Conservation (phyloP, 2,113 vertebrate species). For the Ammodytes marinus region DNA sequence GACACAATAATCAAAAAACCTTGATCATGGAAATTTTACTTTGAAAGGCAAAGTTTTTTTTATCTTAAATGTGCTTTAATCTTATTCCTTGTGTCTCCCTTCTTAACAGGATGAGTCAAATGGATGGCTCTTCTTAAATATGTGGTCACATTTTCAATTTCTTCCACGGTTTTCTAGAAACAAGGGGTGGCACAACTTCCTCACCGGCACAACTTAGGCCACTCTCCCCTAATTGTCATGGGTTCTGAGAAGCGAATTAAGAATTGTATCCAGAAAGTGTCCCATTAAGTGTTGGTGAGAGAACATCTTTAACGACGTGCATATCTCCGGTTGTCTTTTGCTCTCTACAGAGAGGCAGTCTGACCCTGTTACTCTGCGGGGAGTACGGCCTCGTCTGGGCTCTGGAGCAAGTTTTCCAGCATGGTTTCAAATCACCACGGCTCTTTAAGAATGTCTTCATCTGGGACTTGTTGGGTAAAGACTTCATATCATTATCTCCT, state of each 20-base stretch:
- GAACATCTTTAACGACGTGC: neutral
- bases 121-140: no score
- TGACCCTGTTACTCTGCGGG: slow-evolving; percentile 95
- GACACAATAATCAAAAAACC: no score
- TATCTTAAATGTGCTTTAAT: no score
- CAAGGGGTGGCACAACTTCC: no score
- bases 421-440: slow-evolving; percentile 96
- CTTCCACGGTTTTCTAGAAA: no score
- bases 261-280: neutral
- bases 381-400: slow-evolving; percentile 97
- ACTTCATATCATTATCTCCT: neutral
- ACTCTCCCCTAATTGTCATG: no score
- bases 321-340: slow-evolving; percentile 23
- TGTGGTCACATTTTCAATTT: no score
- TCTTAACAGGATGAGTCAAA: no score
- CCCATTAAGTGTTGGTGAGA: slow-evolving; percentile 11
- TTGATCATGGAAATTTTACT: no score
- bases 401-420: slow-evolving; percentile 97
- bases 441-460: slow-evolving; percentile 99
- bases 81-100: no score
- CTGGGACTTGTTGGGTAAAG: slow-evolving; percentile 96
- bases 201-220: no score
- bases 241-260: neutral
- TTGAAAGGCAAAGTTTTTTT: no score
- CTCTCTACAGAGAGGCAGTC: slow-evolving; percentile 89